phyloP scores from a whole-genome alignment of 2,888 invertebrate genomes.

The Drosophila histrio region DNA sequence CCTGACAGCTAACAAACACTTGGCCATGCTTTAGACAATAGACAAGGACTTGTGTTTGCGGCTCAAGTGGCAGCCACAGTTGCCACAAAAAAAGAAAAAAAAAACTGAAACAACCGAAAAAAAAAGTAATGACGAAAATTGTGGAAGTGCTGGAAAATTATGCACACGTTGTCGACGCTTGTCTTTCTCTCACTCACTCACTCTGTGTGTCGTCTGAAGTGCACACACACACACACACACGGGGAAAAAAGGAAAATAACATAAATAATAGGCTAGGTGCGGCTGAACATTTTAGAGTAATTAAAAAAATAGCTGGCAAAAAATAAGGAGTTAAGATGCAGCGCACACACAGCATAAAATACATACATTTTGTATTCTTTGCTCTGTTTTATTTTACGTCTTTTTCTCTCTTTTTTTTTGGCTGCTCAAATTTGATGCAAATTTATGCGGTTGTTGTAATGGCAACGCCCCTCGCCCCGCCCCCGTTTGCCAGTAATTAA shows the following conservation, averaged over 20 bases:
- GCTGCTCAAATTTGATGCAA: constrained; percentile 65
- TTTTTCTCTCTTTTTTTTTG: constrained; percentile 36
- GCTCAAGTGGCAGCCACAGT: constrained; percentile 74
- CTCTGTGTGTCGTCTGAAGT: constrained; percentile 34
- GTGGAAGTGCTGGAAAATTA: constrained; percentile 77
- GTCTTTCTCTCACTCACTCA: constrained; percentile 23
- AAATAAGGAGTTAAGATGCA: constrained; percentile 66
- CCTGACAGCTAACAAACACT: constrained; percentile 72
- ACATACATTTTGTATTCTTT: constrained; percentile 56
- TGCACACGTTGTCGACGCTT: constrained; percentile 66
- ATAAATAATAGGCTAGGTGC: constrained; percentile 65
- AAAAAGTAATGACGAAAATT: constrained; percentile 75
- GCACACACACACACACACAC: constrained; percentile 17
- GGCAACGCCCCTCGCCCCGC: constrained; percentile 5
- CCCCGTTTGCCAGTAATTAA: constrained; percentile 65
- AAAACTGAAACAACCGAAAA: constrained; percentile 42
- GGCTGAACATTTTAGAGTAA: constrained; percentile 78
- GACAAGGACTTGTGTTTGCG: constrained; percentile 76
- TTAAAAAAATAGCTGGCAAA: constrained; percentile 68
- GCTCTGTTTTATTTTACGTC: constrained; percentile 1
- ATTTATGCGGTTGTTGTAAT: constrained; percentile 64
- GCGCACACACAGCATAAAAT: constrained; percentile 39
- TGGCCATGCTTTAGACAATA: constrained; percentile 79
- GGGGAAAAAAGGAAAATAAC: constrained; percentile 45
- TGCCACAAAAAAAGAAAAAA: constrained; percentile 24